Evolutionary conservation across 2,888 invertebrate species (phyloP), one percentile per base, ranked within the genome.

Genomic region (Orgyia antiqua): DNA sequence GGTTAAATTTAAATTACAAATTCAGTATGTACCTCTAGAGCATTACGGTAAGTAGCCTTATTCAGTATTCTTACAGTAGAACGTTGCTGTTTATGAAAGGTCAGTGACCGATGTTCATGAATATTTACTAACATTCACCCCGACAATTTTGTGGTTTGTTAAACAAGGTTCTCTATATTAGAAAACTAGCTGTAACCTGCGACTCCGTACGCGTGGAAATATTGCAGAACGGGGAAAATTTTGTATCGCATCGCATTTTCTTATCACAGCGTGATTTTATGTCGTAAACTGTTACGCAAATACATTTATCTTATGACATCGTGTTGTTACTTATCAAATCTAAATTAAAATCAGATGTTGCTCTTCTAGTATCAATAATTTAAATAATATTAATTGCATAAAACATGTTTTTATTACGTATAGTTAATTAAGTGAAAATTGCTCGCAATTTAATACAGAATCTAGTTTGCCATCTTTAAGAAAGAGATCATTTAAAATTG

Each of bases 341-440:
- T 23, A 20, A 25, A 29, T 8, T 13, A 27, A 30, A 27, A 30
- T 24, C 25, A 29, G 29, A 44, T 31, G 41, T 36, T 41, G 29
- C 13, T 5, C 5, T 11, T 24, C 34, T 28, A 24, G 15, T 39
- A 27, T 13, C 5, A 27, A 21, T 28, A 29, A 37, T 50, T 47
- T 51, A 7, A 41, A 48, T 41, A 41, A 36, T 34, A 41, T 36
- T 28, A 34, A 41, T 36, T 13, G 31, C 26, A 23, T 11, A n/a
- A 10, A 28, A 29, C 17, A 27, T 24, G 21, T 34, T 38, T 34
- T 42, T 28, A 33, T 33, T 27, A 31, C 13, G 21, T 10, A 32
- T 25, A 26, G 27, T 25, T 24, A 18, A 36, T 41, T 33, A 31
- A 43, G 35, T 36, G 28, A 23, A 8, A 12, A 33, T 40, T 35